Evolutionary conservation across 1,140 invertebrate species (phyloP).

Genomic region (Hycleus phaleratus): DNA sequence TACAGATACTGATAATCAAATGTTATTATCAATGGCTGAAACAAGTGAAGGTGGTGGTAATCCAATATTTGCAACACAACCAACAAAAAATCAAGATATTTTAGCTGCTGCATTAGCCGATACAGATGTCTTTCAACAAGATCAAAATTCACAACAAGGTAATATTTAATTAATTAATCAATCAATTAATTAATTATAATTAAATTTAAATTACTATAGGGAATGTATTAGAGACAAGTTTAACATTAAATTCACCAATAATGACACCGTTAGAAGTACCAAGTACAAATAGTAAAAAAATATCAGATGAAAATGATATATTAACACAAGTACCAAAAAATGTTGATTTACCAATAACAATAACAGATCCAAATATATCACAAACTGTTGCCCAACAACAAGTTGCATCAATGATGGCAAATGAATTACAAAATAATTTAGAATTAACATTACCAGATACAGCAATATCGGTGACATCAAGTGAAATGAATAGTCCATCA

Average conservation of each 20-base stretch:
- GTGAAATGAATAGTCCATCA: constrained; percentile 33
- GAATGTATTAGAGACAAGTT: constrained; percentile 61
- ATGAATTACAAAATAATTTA: constrained; percentile 51
- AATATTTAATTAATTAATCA: constrained; percentile 25
- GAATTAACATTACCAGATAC: constrained; percentile 63
- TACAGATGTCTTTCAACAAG: constrained; percentile 63
- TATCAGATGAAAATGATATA: constrained; percentile 35
- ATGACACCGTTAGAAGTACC: constrained; percentile 72
- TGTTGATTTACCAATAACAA: constrained; percentile 47
- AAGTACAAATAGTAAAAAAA: constrained; percentile 46
- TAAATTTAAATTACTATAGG: constrained; percentile 19
- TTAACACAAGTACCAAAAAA: constrained; percentile 44
- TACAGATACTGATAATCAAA: constrained; percentile 32
- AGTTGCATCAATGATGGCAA: constrained; percentile 30
- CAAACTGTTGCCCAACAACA: constrained; percentile 43
- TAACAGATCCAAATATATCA: constrained; percentile 47
- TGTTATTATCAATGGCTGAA: constrained; percentile 28
- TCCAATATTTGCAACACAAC: constrained; percentile 31
- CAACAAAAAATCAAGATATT: constrained; percentile 57
- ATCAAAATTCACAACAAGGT: constrained; percentile 37
- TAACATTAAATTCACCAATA: constrained; percentile 66
- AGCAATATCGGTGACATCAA: constrained; percentile 46
- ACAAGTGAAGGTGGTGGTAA: constrained; percentile 23
- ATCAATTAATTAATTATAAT: constrained; percentile 31
- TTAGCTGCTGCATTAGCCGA: constrained; percentile 66